Conservation (phyloP, 2,113 vertebrate genomes). For the Gasterosteus aculeatus region DNA sequence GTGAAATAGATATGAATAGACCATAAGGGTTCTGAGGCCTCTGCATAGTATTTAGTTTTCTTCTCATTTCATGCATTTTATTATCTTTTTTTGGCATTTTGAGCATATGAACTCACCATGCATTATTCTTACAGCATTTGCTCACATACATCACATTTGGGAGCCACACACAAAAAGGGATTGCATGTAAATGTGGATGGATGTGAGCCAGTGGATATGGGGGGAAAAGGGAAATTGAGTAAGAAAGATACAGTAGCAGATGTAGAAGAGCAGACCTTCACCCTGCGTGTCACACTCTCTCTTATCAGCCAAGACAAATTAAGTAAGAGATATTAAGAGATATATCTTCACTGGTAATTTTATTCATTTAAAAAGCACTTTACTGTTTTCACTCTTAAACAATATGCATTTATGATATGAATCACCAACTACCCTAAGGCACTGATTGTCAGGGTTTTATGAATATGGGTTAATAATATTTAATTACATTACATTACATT, state of each 20-base stretch:
- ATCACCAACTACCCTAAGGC: conserved; percentile 2
- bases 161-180: background rate
- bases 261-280: conserved; percentile 7
- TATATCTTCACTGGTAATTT: conserved; percentile 25
- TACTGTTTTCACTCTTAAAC: conserved; percentile 14
- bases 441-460: background rate
- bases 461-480: background rate
- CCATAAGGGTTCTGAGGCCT: background rate
- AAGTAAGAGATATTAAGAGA: conserved; percentile 23
- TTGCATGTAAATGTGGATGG: conserved; percentile 9
- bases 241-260: background rate
- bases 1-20: no score
- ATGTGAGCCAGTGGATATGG: background rate
- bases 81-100: background rate
- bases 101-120: no score
- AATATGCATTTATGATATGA: conserved; percentile 9
- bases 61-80: background rate
- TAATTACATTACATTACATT: no score
- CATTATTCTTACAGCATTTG: background rate
- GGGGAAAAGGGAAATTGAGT: background rate
- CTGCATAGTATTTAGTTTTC: background rate
- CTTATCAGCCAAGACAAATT: conserved; percentile 40
- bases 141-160: background rate
- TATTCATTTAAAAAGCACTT: conserved; percentile 31
- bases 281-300: background rate